Conservation (phyloP, 2,113 vertebrate genomes). For the Dicentrarchus labrax region DNA sequence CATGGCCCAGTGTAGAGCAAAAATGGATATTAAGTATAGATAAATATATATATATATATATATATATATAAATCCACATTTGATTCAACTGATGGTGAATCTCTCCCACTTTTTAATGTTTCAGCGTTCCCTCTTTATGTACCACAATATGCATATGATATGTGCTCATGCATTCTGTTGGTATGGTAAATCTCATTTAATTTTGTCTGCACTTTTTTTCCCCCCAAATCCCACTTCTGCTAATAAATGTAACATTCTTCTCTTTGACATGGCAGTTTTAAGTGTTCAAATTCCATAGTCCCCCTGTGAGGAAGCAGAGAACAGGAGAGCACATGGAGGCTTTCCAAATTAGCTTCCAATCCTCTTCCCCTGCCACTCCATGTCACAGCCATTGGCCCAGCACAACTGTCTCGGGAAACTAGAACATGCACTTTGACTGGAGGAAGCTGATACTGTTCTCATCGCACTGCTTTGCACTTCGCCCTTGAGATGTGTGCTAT, state of each 20-base stretch:
- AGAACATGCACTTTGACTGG: background rate
- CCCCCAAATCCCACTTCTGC: background rate
- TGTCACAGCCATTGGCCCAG: background rate
- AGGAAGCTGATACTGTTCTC: constrained; percentile 1
- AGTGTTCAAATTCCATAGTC: background rate
- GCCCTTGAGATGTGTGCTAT: background rate
- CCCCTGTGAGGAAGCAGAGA: background rate
- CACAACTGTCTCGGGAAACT: background rate
- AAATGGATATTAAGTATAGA: background rate
- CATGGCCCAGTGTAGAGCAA: background rate
- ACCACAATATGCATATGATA: background rate
- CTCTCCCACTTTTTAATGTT: background rate
- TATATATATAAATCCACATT: background rate
- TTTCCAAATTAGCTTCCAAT: background rate
- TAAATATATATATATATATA: no score
- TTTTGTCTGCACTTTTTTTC: background rate
- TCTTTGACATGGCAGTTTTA: background rate
- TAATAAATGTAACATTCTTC: background rate
- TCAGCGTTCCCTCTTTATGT: background rate
- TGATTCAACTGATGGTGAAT: background rate
- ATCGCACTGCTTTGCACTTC: background rate
- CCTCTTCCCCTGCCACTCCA: background rate
- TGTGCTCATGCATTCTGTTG: background rate
- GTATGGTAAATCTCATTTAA: background rate
- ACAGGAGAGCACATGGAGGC: background rate